A percentile compares a stretch with the other conserved stretches of the same genome.
These are phyloP conservation scores for Neoarius graeffei DNA, from an alignment of 2,113 vertebrate species.

Conservation along the genomic window DNA sequence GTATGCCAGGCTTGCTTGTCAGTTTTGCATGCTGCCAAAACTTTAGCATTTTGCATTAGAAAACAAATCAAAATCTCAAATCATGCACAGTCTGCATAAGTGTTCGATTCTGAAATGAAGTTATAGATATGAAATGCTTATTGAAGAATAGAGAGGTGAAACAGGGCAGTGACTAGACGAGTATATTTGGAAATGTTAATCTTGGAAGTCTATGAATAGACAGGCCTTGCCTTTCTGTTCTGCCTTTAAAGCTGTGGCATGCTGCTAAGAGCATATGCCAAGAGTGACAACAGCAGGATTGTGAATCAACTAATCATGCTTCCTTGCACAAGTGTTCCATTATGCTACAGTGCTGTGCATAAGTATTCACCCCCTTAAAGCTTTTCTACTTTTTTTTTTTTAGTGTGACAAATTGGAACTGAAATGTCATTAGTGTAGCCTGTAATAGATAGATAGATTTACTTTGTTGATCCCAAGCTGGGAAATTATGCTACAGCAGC, in stretches of 20 bases:
- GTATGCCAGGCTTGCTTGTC: neutral
- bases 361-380: neutral
- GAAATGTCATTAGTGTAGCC: neutral
- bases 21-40: neutral
- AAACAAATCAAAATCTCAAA: neutral
- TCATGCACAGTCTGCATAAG: neutral
- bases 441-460: neutral
- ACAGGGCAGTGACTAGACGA: neutral
- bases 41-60: neutral
- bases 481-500: no score
- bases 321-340: neutral
- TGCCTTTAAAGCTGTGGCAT: conserved; percentile 41
- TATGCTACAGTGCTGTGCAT: neutral
- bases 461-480: no score
- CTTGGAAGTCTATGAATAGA: conserved; percentile 56
- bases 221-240: conserved; percentile 48
- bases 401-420: neutral
- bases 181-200: conserved; percentile 65
- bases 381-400: neutral
- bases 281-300: conserved; percentile 17
- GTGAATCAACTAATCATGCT: conserved; percentile 23
- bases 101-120: neutral
- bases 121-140: neutral
- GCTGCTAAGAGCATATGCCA: conserved; percentile 21
- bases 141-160: neutral